Base-by-base conservation (phyloP, 2,113 vertebrate species). In the Cyprichromis sp. region DNA sequence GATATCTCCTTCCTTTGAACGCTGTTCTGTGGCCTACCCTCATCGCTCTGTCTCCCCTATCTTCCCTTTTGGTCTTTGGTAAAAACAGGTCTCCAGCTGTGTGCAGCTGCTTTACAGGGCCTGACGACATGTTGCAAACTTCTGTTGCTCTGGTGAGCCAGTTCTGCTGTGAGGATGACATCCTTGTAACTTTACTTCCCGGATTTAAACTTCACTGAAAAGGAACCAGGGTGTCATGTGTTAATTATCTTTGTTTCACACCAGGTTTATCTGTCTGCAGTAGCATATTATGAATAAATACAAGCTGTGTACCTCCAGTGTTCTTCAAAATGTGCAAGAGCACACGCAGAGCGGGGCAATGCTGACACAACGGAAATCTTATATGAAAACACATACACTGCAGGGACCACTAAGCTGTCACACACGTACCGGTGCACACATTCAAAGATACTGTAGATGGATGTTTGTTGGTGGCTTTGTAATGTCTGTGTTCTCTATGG, bases 101-200 rank as follows among this genome's bases (percentile, higher is more conserved):
- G 94, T 95, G 95, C 96, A 97, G 96, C 96, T 97, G 96, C 89
- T 94, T 87, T 78, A 68, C 87, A 86, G 87, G 91, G 91, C 90
- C 88, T 87, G 84, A 92, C 50, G 81, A 90, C 94, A 95, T 91
- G 90, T 94, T 96, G 95, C 91, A 95, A 93, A 94, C 68, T 87
- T 88, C 91, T 92, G 89, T 88, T 61, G 80, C 90, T 82, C 71
- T 3, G 68, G 82, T 94, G 85, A 89, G 81, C 68, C 34, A 19
- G 86, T 80, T 85, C 80, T 21, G 86, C 87, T 85, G 92, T 57
- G 88, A 85, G 66, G 73, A 83, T 92, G 89, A 91, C 89, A 87
- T 91, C 84, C 82, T 13, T 26, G 9, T 29, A 88, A 61, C 59
- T 59, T 91, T 45, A 91, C 93, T 95, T 95, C 92, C 96, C 92